phyloP scores from a whole-genome alignment of 2,113 vertebrate genomes.

The Dunckerocampus dactyliophorus region DNA sequence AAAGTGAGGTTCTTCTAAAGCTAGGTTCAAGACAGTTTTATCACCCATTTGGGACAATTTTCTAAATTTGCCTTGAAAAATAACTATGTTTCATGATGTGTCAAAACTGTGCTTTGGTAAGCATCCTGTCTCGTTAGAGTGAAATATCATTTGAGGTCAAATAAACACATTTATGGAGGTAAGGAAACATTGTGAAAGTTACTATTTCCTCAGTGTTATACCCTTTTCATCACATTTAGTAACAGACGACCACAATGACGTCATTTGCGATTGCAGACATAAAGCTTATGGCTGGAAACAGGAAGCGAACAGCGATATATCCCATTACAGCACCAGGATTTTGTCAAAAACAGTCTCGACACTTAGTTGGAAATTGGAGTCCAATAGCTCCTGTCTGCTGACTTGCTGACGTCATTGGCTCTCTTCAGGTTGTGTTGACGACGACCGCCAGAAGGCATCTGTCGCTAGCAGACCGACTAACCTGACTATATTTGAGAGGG shows the following conservation, averaged over 20 bases:
- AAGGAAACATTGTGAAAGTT: constrained; percentile 5
- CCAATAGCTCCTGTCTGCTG: neutral
- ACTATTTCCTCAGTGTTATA: neutral
- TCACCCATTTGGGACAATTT: neutral
- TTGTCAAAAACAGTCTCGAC: constrained; percentile 7
- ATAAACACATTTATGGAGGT: neutral
- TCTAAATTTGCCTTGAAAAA: neutral
- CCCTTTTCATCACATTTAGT: neutral
- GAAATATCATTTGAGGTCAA: constrained; percentile 1
- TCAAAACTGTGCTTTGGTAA: neutral
- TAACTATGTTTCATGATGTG: neutral
- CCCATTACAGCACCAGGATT: constrained; percentile 2
- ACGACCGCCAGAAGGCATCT: neutral
- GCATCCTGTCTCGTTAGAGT: neutral
- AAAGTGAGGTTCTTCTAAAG: neutral
- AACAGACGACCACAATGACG: constrained; percentile 1
- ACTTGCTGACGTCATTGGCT: neutral
- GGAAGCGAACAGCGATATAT: constrained; percentile 2
- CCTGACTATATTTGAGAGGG: neutral
- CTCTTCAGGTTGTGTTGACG: neutral
- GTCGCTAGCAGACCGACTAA: neutral
- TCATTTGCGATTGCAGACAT: constrained; percentile 2
- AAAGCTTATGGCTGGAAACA: constrained; percentile 5
- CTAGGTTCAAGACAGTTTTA: neutral
- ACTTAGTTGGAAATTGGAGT: constrained; percentile 1